A percentile compares a stretch with the other conserved stretches of the same genome.
Conservation (phyloP, 2,888 invertebrate genomes). For the Dicycla oo region DNA sequence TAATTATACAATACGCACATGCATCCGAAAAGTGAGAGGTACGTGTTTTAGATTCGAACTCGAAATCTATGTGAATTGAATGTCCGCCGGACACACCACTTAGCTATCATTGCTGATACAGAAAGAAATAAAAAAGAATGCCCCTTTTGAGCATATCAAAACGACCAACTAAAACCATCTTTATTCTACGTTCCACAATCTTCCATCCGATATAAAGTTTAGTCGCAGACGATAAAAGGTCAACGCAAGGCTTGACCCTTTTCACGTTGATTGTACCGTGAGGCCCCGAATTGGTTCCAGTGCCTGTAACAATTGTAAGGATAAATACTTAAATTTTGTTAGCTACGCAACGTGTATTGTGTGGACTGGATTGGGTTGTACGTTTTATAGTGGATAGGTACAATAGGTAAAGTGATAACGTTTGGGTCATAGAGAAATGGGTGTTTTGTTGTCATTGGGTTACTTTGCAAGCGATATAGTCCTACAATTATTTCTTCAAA, state of each 20-base stretch:
- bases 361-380: constrained; percentile 34
- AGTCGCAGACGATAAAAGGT: constrained; percentile 62
- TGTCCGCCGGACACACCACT: no score
- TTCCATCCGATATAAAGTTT: constrained; percentile 56
- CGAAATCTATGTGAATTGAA: no score
- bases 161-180: background rate
- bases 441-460: background rate
- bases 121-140: no score
- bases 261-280: constrained; percentile 64
- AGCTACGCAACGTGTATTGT: constrained; percentile 46
- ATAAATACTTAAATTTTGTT: constrained; percentile 67
- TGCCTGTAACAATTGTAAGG: constrained; percentile 56
- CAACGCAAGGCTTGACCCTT: constrained; percentile 61
- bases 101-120: no score
- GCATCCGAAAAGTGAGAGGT: no score
- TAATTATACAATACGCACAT: no score
- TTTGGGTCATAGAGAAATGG: constrained; percentile 4
- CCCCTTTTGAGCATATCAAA: constrained; percentile 2
- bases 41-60: no score
- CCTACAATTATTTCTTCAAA: no score
- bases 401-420: constrained; percentile 26
- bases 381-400: constrained; percentile 15
- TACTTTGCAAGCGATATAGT: background rate
- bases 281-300: constrained; percentile 51
- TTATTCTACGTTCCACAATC: constrained; percentile 17